A percentile compares a stretch with the other conserved stretches of the same genome.
Conservation (phyloP, 2,888 invertebrate species). For the Apomyelois bistriatella region DNA sequence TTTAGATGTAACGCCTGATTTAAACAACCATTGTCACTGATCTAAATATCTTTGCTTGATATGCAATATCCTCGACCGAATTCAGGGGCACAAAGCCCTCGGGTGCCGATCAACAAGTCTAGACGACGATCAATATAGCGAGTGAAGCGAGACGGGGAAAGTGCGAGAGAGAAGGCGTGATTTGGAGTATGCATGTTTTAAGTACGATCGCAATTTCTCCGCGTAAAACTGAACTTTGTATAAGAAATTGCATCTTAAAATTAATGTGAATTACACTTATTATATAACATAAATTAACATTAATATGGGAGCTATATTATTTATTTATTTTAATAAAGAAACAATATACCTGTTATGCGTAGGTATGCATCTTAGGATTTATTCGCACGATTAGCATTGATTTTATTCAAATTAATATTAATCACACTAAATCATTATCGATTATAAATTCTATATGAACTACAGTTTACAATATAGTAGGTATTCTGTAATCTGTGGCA, state of each 20-base stretch:
- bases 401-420: too few relatives aligned
- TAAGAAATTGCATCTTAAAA: not conserved
- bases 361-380: too few relatives aligned
- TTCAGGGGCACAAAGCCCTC: conserved; percentile 49
- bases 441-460: too few relatives aligned
- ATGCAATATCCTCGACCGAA: conserved; percentile 21
- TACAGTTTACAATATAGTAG: too few relatives aligned
- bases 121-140: conserved; percentile 74
- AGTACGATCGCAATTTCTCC: conserved; percentile 23
- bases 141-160: conserved; percentile 46
- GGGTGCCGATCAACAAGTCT: conserved; percentile 73
- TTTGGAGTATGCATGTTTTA: conserved; percentile 29
- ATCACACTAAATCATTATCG: too few relatives aligned
- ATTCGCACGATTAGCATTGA: too few relatives aligned
- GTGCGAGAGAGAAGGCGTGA: conserved; percentile 43
- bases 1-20: too few relatives aligned
- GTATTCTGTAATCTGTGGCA: too few relatives aligned
- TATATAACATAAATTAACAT: too few relatives aligned
- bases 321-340: too few relatives aligned
- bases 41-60: not conserved
- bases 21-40: not conserved
- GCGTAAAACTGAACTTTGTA: not conserved
- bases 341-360: too few relatives aligned
- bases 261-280: not conserved
- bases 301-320: too few relatives aligned